A percentile compares a stretch with the other conserved stretches of the same genome.
phyloP scores from a whole-genome alignment of 2,797 vertebrate genomes.

The Siniperca obscura region DNA sequence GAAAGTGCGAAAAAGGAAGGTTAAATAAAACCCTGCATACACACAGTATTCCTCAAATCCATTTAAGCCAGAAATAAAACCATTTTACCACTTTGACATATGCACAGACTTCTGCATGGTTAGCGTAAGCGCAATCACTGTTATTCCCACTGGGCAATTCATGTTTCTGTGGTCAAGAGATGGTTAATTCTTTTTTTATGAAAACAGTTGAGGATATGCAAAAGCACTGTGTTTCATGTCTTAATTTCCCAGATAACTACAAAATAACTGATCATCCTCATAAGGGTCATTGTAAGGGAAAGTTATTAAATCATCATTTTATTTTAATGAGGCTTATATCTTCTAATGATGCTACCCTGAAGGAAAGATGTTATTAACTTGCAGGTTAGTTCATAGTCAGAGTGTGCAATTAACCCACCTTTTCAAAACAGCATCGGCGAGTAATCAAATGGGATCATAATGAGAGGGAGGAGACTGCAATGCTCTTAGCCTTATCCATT shows the following conservation, averaged over 20 bases:
- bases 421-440: slow-evolving; percentile 65
- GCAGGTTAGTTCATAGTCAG: slow-evolving; percentile 78
- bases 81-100: neutral
- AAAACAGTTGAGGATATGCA: slow-evolving; percentile 14
- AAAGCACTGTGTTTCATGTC: slow-evolving; percentile 46
- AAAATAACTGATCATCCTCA: slow-evolving; percentile 63
- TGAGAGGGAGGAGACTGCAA: slow-evolving; percentile 67
- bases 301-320: slow-evolving; percentile 83
- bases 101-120: neutral
- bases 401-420: slow-evolving; percentile 79
- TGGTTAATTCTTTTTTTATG: slow-evolving; percentile 15
- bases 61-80: slow-evolving; percentile 17
- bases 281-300: slow-evolving; percentile 72
- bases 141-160: neutral
- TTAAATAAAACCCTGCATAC: neutral
- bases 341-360: slow-evolving; percentile 79
- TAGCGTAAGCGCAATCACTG: neutral
- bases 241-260: slow-evolving; percentile 58
- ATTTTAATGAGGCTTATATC: slow-evolving; percentile 82
- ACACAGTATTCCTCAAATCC: neutral
- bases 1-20: slow-evolving; percentile 1
- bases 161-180: neutral
- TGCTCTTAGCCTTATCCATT: slow-evolving; percentile 70
- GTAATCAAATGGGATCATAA: slow-evolving; percentile 75
- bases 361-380: slow-evolving; percentile 84